Percentiles rank a stretch among this genome's conserved stretches.
Evolutionary conservation across 1,140 invertebrate genomes (phyloP).

Genomic region (Dufourea novaeangliae): DNA sequence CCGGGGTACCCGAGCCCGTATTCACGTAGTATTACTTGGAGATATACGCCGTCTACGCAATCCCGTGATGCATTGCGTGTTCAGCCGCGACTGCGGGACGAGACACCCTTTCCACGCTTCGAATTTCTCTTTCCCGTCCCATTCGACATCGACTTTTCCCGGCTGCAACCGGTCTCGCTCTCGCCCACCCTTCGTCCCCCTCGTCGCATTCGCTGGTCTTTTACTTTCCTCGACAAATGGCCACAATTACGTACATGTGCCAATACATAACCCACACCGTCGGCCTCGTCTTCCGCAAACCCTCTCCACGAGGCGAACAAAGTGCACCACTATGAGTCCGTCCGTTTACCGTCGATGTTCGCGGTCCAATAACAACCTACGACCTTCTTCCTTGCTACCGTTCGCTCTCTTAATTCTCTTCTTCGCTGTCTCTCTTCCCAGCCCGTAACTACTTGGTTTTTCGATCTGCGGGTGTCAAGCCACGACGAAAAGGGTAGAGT

Average conservation of each 20-base stretch:
- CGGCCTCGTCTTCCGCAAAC: constrained; percentile 26
- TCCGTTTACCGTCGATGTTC: constrained; percentile 51
- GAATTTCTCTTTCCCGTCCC: constrained; percentile 28
- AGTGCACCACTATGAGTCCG: constrained; percentile 55
- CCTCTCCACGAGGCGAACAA: constrained; percentile 49
- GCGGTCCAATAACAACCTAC: constrained; percentile 46
- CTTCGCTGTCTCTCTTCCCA: constrained; percentile 7
- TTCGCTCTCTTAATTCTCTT: background rate
- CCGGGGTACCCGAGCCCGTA: constrained; percentile 42
- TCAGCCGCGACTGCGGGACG: constrained; percentile 64
- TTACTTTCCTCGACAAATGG: constrained; percentile 72
- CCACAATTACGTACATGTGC: constrained; percentile 76
- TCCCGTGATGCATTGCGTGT: constrained; percentile 77
- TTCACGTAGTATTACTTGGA: constrained; percentile 68
- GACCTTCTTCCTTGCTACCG: constrained; percentile 8
- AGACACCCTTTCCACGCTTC: constrained; percentile 63
- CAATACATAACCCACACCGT: constrained; percentile 71
- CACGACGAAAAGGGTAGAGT: constrained; percentile 7
- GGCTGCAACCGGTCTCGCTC: constrained; percentile 20
- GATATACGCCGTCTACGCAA: constrained; percentile 75
- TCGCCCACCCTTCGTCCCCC: constrained; percentile 45
- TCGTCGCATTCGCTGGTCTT: constrained; percentile 48
- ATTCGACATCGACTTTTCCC: constrained; percentile 43
- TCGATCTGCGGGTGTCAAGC: background rate
- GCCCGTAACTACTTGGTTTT: background rate